These are phyloP conservation scores for Helicolenus hilgendorfi DNA, from an alignment of 2,797 vertebrate genomes.

Conservation along the genomic window DNA sequence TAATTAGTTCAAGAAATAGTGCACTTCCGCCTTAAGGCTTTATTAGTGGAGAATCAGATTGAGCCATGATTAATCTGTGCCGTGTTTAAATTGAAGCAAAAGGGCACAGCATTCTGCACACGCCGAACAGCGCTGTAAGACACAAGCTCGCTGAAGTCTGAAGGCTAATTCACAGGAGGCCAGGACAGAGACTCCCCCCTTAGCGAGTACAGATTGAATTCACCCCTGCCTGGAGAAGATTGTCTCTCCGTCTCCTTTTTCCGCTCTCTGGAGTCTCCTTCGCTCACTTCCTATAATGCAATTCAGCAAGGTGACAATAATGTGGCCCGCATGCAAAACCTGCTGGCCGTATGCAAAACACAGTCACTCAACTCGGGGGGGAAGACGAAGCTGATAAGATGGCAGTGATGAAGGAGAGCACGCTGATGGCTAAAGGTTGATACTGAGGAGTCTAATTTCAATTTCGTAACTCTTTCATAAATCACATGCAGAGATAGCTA, in stretches of 20 bases:
- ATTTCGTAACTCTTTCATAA: slow-evolving; percentile 41
- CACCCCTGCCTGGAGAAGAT: slow-evolving; percentile 38
- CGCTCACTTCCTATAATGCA: slow-evolving; percentile 76
- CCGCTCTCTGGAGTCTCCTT: slow-evolving; percentile 43
- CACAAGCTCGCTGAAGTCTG: slow-evolving; percentile 40
- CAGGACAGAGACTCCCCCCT: slow-evolving; percentile 38
- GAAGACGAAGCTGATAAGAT: slow-evolving; percentile 59
- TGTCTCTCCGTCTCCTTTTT: slow-evolving; percentile 34
- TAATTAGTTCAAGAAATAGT: slow-evolving; percentile 79
- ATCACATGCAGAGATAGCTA: slow-evolving; percentile 37
- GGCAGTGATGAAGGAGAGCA: slow-evolving; percentile 53
- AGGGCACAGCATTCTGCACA: slow-evolving; percentile 26
- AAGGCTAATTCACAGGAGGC: slow-evolving; percentile 62
- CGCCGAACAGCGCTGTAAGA: slow-evolving; percentile 32
- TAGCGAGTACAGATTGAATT: slow-evolving; percentile 59
- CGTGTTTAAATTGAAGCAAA: slow-evolving; percentile 55
- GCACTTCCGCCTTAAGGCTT: slow-evolving; percentile 69
- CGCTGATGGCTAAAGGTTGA: slow-evolving; percentile 39
- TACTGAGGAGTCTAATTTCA: slow-evolving; percentile 35
- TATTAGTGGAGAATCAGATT: slow-evolving; percentile 71
- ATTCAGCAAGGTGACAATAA: slow-evolving; percentile 89
- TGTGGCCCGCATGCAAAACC: slow-evolving; percentile 82
- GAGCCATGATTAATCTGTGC: slow-evolving; percentile 70
- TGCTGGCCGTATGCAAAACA: slow-evolving; percentile 79
- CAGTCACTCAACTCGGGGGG: slow-evolving; percentile 11